Conservation (phyloP, 30 jellyfish, hydroid and myxozoan genomes). For the Euphysa ruthae region DNA sequence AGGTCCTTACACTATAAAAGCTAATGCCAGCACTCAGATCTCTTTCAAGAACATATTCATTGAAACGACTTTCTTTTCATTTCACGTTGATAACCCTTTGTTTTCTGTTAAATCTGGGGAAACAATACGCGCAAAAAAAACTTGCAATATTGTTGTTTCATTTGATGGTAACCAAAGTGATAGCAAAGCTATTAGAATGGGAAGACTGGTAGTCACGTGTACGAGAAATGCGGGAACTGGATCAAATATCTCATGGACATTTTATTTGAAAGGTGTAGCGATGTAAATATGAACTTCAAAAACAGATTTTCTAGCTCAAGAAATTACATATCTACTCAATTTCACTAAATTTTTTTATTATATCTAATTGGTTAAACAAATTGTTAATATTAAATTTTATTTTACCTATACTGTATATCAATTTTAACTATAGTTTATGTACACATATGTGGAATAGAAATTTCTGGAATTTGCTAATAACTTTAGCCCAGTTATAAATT, state of each 20-base stretch:
- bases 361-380: too few species aligned
- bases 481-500: too few species aligned
- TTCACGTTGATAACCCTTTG: slow-evolving; percentile 72
- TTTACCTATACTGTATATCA: too few species aligned
- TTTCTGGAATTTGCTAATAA: too few species aligned
- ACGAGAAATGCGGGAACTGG: slow-evolving; percentile 64
- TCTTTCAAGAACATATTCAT: slow-evolving; percentile 85
- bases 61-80: slow-evolving; percentile 77
- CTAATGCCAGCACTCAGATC: slow-evolving; percentile 67
- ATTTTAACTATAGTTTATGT: too few species aligned
- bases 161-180: slow-evolving; percentile 95
- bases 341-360: too few species aligned
- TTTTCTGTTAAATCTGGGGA: slow-evolving; percentile 80
- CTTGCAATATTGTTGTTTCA: slow-evolving; percentile 64
- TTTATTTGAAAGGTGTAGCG: slow-evolving; percentile 72
- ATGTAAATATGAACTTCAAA: too few species aligned
- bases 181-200: slow-evolving; percentile 80
- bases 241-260: slow-evolving; percentile 61
- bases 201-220: slow-evolving; percentile 73
- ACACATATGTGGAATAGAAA: too few species aligned
- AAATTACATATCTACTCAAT: too few species aligned
- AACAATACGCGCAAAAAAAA: slow-evolving; percentile 79
- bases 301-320: too few species aligned
- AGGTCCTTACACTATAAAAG: slow-evolving; percentile 90
- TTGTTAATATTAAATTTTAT: too few species aligned